phyloP scores from a whole-genome alignment of 2,888 invertebrate genomes.

The Rhamphomyia laevipes region DNA sequence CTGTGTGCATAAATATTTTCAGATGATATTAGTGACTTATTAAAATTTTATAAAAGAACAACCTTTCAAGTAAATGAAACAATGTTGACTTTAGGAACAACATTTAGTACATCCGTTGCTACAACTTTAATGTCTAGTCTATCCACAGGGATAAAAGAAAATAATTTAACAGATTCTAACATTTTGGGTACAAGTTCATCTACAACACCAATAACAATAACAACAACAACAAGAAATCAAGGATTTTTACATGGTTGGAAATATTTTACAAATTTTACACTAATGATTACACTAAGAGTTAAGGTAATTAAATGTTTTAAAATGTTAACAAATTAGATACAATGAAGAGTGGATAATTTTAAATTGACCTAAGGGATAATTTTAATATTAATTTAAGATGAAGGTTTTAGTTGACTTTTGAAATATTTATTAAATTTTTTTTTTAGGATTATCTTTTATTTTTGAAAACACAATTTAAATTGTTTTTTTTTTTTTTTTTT shows the following conservation, averaged over 20 bases:
- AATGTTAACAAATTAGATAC: neutral
- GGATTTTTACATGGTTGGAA: slow-evolving; percentile 31
- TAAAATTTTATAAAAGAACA: slow-evolving; percentile 34
- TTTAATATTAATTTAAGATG: too few species aligned
- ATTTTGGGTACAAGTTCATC: slow-evolving; percentile 1
- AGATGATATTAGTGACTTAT: slow-evolving; percentile 36
- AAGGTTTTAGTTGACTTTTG: too few species aligned
- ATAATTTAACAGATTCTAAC: too few species aligned
- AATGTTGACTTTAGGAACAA: too few species aligned
- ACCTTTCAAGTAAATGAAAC: slow-evolving; percentile 7
- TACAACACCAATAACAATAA: slow-evolving; percentile 9
- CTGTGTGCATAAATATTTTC: slow-evolving; percentile 9
- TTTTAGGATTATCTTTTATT: too few species aligned
- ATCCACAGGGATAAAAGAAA: too few species aligned
- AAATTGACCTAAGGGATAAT: slow-evolving; percentile 7
- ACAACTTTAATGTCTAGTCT: slow-evolving; percentile 6
- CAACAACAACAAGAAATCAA: slow-evolving; percentile 21
- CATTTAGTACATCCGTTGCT: slow-evolving; percentile 4
- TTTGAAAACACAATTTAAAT: neutral
- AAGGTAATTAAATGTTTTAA: slow-evolving; percentile 24
- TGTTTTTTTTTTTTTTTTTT: slow-evolving; percentile 6
- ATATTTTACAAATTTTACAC: slow-evolving; percentile 32
- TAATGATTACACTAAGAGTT: slow-evolving; percentile 33
- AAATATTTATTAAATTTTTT: too few species aligned
- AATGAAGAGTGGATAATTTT: slow-evolving; percentile 4